Conservation (phyloP, 2,113 vertebrate genomes). For the Odocoileus virginianus region DNA sequence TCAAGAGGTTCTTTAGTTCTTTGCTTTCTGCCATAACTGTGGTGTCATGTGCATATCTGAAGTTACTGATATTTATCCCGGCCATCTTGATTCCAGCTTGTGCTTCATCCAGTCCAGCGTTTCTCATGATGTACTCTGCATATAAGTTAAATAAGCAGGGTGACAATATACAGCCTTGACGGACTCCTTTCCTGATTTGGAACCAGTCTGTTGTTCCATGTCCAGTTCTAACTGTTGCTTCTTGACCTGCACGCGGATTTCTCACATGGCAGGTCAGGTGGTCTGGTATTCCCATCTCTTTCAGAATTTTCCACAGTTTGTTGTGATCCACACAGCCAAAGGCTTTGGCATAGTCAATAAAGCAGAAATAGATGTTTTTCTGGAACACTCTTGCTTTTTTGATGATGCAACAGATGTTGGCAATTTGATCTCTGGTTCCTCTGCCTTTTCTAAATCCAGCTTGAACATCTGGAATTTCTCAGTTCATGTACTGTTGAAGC, state of each 20-base stretch:
- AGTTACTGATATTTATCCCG: background rate
- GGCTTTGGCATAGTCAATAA: background rate
- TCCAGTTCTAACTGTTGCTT: background rate
- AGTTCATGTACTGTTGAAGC: background rate
- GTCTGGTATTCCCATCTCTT: background rate
- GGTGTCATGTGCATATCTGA: background rate
- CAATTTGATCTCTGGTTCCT: background rate
- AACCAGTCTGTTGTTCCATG: background rate
- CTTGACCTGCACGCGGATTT: background rate
- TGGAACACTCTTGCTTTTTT: background rate
- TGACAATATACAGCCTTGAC: background rate
- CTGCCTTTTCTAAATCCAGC: background rate
- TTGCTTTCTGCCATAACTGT: background rate
- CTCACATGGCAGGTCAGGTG: background rate
- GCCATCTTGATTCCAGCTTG: background rate
- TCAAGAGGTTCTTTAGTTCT: background rate
- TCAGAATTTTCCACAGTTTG: background rate
- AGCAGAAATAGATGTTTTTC: background rate
- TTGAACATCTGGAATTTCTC: background rate
- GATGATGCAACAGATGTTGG: accelerated
- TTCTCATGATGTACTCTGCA: background rate
- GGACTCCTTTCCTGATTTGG: background rate
- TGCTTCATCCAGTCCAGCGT: background rate
- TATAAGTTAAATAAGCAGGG: background rate
- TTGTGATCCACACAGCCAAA: background rate